Evolutionary conservation across 1,140 invertebrate genomes (phyloP).

Genomic region (Rhagoletis zephyria): DNA sequence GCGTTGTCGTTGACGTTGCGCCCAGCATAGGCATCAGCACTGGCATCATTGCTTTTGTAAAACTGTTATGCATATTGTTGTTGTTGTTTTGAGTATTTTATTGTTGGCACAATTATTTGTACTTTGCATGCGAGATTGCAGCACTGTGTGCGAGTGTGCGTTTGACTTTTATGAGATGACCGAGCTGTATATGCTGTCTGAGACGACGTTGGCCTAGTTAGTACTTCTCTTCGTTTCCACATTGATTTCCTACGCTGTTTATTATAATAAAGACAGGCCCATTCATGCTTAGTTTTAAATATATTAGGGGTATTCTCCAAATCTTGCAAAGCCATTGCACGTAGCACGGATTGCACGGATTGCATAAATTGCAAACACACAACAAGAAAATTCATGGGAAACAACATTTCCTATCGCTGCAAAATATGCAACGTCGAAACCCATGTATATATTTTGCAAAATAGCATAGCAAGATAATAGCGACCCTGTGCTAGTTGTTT

Average conservation of each 20-base stretch:
- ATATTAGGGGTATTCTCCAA: too few species aligned
- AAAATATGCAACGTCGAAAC: too few species aligned
- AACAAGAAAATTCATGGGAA: too few species aligned
- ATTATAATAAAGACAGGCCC: neutral
- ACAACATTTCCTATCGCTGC: too few species aligned
- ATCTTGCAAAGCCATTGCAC: too few species aligned
- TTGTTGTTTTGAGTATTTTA: neutral
- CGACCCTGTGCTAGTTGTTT: too few species aligned
- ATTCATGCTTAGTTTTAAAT: too few species aligned
- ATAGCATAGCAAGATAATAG: too few species aligned
- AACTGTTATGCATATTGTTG: slow-evolving; percentile 20
- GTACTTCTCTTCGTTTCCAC: neutral
- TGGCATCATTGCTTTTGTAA: neutral
- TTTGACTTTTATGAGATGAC: neutral
- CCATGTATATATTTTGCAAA: too few species aligned
- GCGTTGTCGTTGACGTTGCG: neutral
- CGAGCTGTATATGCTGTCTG: neutral
- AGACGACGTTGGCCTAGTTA: neutral
- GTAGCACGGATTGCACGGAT: too few species aligned
- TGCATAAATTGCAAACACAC: too few species aligned
- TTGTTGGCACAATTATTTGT: slow-evolving; percentile 31
- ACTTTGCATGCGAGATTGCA: slow-evolving; percentile 20
- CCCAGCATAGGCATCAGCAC: neutral
- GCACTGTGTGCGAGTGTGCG: neutral
- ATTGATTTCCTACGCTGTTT: neutral